Conservation (phyloP, 2,888 invertebrate genomes). For the Polyommatus iphigenia region DNA sequence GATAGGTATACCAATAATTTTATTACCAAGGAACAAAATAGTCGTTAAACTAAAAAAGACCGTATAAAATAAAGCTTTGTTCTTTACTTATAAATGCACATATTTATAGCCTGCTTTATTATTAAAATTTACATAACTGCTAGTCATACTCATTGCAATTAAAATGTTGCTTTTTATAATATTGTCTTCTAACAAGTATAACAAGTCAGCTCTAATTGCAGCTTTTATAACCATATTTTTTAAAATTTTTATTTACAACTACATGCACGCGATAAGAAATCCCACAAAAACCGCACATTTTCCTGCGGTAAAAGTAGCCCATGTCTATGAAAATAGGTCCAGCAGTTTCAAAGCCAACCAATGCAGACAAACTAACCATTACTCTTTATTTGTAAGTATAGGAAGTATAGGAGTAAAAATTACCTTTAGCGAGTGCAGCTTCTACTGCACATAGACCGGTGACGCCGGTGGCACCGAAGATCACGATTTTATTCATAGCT, state of each 20-base stretch:
- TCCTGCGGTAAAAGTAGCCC: not conserved
- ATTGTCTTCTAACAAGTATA: not conserved
- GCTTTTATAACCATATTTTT: not conserved
- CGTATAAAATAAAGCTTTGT: not conserved
- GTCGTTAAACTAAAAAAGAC: not conserved
- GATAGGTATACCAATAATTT: not conserved
- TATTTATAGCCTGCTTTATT: not conserved
- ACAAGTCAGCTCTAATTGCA: not conserved
- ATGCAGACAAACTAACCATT: not conserved
- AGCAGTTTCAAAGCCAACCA: not conserved
- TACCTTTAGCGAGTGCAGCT: slow-evolving; percentile 89
- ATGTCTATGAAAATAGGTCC: not conserved
- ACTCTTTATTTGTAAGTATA: too few species aligned
- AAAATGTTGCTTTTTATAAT: not conserved
- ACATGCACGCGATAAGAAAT: not conserved
- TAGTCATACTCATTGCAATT: not conserved
- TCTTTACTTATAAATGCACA: not conserved
- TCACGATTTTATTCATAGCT: slow-evolving; percentile 87
- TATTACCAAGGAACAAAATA: not conserved
- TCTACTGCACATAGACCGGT: slow-evolving; percentile 89
- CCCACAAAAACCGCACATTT: not conserved
- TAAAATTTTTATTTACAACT: not conserved
- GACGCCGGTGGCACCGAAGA: slow-evolving; percentile 91
- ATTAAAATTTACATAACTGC: slow-evolving; percentile 4
- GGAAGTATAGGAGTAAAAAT: not conserved